phyloP scores from a whole-genome alignment of 2,888 invertebrate genomes.

The Meiosimyza platycephala region DNA sequence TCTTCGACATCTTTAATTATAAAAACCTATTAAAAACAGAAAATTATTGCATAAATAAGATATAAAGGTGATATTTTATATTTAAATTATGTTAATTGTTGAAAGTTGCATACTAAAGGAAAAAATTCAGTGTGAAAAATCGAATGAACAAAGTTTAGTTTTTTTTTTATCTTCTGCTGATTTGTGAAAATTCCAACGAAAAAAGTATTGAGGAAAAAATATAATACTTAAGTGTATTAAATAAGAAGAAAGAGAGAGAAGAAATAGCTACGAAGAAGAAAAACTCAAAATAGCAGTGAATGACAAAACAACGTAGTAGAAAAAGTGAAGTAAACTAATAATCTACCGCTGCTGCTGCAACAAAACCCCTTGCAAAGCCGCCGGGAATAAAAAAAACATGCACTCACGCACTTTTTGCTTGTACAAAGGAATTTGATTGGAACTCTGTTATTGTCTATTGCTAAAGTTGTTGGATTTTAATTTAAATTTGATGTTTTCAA shows the following conservation, averaged over 20 bases:
- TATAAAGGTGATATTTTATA: slow-evolving; percentile 41
- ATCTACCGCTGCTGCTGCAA: not conserved
- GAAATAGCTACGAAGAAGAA: slow-evolving; percentile 22
- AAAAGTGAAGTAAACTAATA: slow-evolving; percentile 27
- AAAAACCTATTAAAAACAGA: slow-evolving; percentile 31
- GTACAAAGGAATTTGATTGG: slow-evolving; percentile 13
- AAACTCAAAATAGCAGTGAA: slow-evolving; percentile 2
- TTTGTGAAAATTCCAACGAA: slow-evolving; percentile 40
- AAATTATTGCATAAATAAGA: slow-evolving; percentile 40
- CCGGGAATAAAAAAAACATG: not conserved
- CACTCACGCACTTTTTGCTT: slow-evolving; percentile 7
- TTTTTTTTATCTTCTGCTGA: slow-evolving; percentile 36
- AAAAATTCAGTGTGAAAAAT: slow-evolving; percentile 21
- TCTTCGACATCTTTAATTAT: slow-evolving; percentile 34
- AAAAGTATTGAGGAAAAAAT: slow-evolving; percentile 30
- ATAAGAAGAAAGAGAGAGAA: slow-evolving; percentile 15
- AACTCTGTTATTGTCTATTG: slow-evolving; percentile 9
- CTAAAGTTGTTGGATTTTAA: slow-evolving; percentile 28
- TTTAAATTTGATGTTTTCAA: slow-evolving; percentile 61
- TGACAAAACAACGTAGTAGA: slow-evolving; percentile 1
- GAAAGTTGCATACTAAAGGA: slow-evolving; percentile 7
- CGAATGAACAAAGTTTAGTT: slow-evolving; percentile 19
- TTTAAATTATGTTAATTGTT: slow-evolving; percentile 19
- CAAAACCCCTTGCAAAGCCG: slow-evolving; percentile 16
- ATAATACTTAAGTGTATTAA: slow-evolving; percentile 20